phyloP scores from a whole-genome alignment of 2,113 vertebrate species.

The Philantomba maxwellii region DNA sequence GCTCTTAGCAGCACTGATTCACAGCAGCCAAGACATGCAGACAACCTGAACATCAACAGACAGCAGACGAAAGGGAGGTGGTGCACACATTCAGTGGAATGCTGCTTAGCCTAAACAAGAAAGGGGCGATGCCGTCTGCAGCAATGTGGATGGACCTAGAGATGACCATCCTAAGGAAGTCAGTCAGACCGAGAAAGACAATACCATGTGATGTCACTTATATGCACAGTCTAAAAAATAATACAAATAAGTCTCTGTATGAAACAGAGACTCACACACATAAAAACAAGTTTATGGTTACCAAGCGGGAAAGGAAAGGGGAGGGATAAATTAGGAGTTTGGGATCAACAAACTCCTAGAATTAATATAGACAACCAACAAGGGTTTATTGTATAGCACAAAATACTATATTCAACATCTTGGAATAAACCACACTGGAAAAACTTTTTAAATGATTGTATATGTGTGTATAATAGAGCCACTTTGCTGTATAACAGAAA shows the following conservation, averaged over 20 bases:
- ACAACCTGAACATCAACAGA: not conserved
- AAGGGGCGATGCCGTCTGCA: not conserved
- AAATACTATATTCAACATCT: not conserved
- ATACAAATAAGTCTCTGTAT: not conserved
- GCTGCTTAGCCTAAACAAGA: not conserved
- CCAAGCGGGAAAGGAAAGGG: not conserved
- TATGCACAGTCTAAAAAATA: not conserved
- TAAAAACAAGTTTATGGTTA: not conserved
- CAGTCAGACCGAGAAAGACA: not conserved
- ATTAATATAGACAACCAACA: not conserved
- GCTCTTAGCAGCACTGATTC: not conserved
- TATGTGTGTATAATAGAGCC: not conserved
- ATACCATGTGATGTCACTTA: not conserved
- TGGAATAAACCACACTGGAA: not conserved
- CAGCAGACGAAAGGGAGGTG: not conserved
- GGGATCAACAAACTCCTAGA: not conserved
- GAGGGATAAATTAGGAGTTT: not conserved
- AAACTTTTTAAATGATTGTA: not conserved
- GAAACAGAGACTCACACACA: not conserved
- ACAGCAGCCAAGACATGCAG: not conserved
- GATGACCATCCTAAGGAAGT: not conserved
- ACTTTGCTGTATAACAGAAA: not conserved
- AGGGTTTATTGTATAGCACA: not conserved
- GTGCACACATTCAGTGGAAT: fast-evolving
- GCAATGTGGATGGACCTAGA: not conserved